Percentiles rank a stretch among this genome's conserved stretches.
phyloP scores from a whole-genome alignment of 2,797 vertebrate genomes.

The Adelosebastes latens region DNA sequence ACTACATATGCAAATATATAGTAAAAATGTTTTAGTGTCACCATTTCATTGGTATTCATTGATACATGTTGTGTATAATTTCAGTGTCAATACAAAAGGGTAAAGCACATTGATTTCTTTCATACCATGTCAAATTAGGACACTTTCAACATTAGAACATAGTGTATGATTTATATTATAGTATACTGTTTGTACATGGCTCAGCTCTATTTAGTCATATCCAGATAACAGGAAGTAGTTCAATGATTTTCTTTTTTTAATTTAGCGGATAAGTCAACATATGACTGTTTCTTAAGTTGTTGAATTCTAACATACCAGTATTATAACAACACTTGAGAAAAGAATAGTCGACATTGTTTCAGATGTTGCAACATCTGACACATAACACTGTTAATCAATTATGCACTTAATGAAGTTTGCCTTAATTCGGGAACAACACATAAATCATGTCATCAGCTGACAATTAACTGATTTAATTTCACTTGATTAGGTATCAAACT shows the following conservation, averaged over 20 bases:
- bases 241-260: neutral
- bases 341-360: neutral
- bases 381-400: neutral
- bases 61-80: neutral
- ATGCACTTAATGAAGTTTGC: neutral
- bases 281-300: neutral
- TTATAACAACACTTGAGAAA: neutral
- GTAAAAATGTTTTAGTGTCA: neutral
- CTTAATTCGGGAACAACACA: neutral
- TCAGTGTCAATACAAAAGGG: neutral
- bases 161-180: neutral
- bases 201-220: neutral
- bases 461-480: slow-evolving; percentile 2
- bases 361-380: neutral
- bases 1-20: no score
- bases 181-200: neutral
- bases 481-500: no score
- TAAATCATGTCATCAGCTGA: neutral
- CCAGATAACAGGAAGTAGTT: neutral
- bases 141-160: neutral
- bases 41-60: neutral
- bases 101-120: neutral
- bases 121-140: neutral
- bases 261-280: neutral
- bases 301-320: neutral